Base-by-base conservation (phyloP, 2,888 invertebrate species). In the Lycaena phlaeas region DNA sequence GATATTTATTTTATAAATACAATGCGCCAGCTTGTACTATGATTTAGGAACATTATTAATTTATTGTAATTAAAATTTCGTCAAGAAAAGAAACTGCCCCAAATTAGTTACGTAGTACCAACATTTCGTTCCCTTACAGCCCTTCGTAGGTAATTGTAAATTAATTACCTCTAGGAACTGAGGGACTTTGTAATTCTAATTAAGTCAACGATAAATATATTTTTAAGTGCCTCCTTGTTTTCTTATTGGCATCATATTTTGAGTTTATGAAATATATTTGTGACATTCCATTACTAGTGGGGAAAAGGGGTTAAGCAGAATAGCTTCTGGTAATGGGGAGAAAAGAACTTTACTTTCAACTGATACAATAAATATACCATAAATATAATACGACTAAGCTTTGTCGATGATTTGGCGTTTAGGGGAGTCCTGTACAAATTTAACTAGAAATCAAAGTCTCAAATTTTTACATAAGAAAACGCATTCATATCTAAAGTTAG, bases 81-180 rank as follows among this genome's bases (percentile, higher is more conserved):
- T 57, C 49, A 54, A 47, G 50, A 50, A 56, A 57, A 62, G 61
- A 68, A 74, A 68, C 67, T 67, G 55, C 53, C 49, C 51, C 43
- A 61, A 72, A 69, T 68, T 59, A 70, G 64, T 56, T 12, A 7
- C 58, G 51, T 52, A 58, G 59, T 58, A 65, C 69, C 70, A 64
- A 64, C 64, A 72, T 71, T 66, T 18, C 18, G 18, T 18, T 18
- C 5, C 22, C 9, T 22, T 5, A 9, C 5, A 22, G 22, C 22
- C 22, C 22, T 22, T 22, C 22, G 18, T 18, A 18, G 4, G 22
- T 5, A 22, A 22, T 9, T 6, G 3, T 22, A 9, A 9, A 22
- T 22, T 22, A 22, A 22, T 22, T 22, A 9, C 22, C 4, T 2
- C 9, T 9, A 22, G 9, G 22, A 2, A 22, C 22, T 22, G 2